A percentile compares a stretch with the other conserved stretches of the same genome.
These are phyloP conservation scores for Linnaemya vulpina DNA, from an alignment of 2,888 invertebrate species.

Conservation along the genomic window DNA sequence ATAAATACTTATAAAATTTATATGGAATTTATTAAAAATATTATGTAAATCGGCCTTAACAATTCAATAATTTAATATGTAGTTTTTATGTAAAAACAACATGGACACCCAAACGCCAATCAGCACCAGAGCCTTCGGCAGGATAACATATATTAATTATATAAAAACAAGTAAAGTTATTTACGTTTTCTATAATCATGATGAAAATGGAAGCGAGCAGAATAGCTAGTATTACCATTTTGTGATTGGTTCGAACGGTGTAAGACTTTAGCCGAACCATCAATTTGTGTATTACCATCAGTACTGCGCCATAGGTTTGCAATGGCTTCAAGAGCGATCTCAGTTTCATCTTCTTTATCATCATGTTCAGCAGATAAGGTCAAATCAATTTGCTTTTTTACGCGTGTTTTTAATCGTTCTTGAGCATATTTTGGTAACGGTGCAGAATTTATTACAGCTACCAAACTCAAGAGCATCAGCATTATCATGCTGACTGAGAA, in stretches of 20 bases:
- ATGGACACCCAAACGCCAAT: conserved; percentile 79
- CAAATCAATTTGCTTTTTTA: conserved; percentile 81
- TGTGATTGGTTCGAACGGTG: conserved; percentile 78
- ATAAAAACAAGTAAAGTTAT: conserved; percentile 68
- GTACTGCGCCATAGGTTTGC: conserved; percentile 81
- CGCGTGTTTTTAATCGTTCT: conserved; percentile 55
- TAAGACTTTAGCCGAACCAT: conserved; percentile 80
- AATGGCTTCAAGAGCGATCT: conserved; percentile 81
- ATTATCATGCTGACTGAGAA: conserved; percentile 25
- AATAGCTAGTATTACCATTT: conserved; percentile 81
- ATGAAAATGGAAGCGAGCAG: conserved; percentile 80
- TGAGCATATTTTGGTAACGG: conserved; percentile 14
- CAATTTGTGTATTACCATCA: conserved; percentile 80
- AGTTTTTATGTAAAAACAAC: conserved; percentile 75
- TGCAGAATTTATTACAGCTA: conserved; percentile 25
- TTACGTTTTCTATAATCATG: conserved; percentile 79
- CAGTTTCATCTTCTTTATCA: conserved; percentile 80
- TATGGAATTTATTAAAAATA: background rate
- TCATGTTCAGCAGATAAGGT: conserved; percentile 82
- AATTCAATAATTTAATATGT: conserved; percentile 10
- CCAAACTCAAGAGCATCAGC: conserved; percentile 44
- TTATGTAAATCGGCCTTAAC: conserved; percentile 16
- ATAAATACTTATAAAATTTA: background rate
- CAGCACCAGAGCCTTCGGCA: conserved; percentile 75
- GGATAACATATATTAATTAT: conserved; percentile 1